phyloP scores from a whole-genome alignment of 1,140 invertebrate species.

The Orchestia grillus region DNA sequence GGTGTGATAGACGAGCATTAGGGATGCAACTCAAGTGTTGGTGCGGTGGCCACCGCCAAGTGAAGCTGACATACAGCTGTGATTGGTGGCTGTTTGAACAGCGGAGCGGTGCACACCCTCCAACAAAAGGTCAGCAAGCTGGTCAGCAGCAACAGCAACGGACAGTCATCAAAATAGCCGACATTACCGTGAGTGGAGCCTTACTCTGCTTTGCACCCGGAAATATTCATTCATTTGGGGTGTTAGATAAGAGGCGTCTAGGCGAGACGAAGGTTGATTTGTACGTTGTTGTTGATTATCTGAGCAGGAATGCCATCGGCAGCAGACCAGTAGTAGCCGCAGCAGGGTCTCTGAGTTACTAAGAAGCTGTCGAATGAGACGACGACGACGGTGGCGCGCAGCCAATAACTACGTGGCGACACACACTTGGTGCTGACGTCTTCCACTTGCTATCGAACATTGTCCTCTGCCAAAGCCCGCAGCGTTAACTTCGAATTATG shows the following conservation, averaged over 20 bases:
- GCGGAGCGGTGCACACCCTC: neutral
- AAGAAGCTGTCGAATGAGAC: neutral
- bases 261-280: constrained; percentile 28
- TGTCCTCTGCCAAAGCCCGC: neutral
- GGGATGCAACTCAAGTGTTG: neutral
- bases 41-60: neutral
- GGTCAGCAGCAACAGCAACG: neutral
- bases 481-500: neutral
- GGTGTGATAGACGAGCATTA: neutral
- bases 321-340: neutral
- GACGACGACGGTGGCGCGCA: neutral
- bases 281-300: neutral
- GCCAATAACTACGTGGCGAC: neutral
- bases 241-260: constrained; percentile 45
- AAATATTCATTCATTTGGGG: constrained; percentile 35
- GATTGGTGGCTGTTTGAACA: neutral
- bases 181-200: neutral
- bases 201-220: constrained; percentile 14
- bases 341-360: neutral
- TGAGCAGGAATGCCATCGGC: neutral
- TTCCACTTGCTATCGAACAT: neutral
- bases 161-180: neutral
- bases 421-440: neutral
- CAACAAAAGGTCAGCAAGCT: constrained; percentile 35
- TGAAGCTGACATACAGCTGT: neutral